Percentiles rank a stretch among this genome's conserved stretches.
Evolutionary conservation across 2,113 vertebrate genomes (phyloP).

Genomic region (Noturus placidus): DNA sequence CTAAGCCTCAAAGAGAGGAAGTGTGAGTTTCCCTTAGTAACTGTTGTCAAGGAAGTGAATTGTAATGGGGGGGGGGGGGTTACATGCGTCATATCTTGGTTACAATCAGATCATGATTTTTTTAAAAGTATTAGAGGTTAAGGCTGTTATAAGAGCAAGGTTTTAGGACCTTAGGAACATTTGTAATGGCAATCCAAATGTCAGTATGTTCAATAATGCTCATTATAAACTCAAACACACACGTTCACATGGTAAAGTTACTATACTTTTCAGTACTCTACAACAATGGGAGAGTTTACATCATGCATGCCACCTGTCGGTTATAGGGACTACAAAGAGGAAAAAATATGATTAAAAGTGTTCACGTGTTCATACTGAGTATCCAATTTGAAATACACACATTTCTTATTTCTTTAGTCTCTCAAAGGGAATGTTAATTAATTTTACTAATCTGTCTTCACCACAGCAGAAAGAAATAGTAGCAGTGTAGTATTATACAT

Average conservation of each 20-base stretch:
- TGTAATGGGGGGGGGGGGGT: neutral
- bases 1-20: constrained; percentile 48
- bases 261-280: neutral
- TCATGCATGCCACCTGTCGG: constrained; percentile 13
- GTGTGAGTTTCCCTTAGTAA: constrained; percentile 53
- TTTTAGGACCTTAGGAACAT: neutral
- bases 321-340: neutral
- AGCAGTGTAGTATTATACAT: constrained; percentile 10
- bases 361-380: neutral
- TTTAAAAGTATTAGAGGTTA: neutral
- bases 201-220: neutral
- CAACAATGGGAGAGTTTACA: neutral
- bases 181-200: neutral
- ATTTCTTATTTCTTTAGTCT: constrained; percentile 29
- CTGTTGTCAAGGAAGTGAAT: constrained; percentile 51
- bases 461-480: constrained; percentile 21
- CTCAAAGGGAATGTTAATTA: constrained; percentile 48
- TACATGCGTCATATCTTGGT: constrained; percentile 24
- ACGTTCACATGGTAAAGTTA: neutral
- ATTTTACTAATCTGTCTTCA: constrained; percentile 57
- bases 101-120: constrained; percentile 3
- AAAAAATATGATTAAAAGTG: neutral
- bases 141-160: neutral
- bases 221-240: neutral
- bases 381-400: constrained; percentile 31